These are phyloP conservation scores for Pristiophorus japonicus DNA, from an alignment of 2,113 vertebrate genomes.

Conservation along the genomic window DNA sequence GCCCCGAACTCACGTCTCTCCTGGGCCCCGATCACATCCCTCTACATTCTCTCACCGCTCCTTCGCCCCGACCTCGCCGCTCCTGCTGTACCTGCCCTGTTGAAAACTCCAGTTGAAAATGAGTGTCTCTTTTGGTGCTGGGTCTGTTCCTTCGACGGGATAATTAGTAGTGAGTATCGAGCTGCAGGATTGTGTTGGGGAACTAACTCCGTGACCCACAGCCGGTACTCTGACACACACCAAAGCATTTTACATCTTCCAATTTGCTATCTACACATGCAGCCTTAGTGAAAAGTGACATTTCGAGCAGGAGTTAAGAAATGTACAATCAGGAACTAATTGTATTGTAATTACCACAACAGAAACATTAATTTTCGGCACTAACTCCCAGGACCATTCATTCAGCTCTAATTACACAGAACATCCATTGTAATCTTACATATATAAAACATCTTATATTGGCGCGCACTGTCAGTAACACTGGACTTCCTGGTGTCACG, in stretches of 20 bases:
- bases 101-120: background rate
- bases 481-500: background rate
- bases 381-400: background rate
- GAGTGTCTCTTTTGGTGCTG: background rate
- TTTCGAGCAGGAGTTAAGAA: background rate
- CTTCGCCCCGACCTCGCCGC: too few relatives aligned
- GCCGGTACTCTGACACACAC: background rate
- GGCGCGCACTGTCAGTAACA: background rate
- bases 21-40: too few relatives aligned
- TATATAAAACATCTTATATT: background rate
- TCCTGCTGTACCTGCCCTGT: too few relatives aligned
- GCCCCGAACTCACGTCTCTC: too few relatives aligned
- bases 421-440: background rate
- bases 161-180: background rate
- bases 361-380: background rate
- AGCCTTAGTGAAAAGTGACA: background rate
- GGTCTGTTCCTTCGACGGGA: background rate
- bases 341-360: background rate
- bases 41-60: too few relatives aligned
- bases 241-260: background rate
- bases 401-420: background rate
- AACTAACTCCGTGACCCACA: background rate
- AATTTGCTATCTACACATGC: background rate
- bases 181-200: background rate
- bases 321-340: background rate